Evolutionary conservation across 2,113 vertebrate species (phyloP), one percentile per base, ranked within the genome.

Genomic region (Hoplias malabaricus): DNA sequence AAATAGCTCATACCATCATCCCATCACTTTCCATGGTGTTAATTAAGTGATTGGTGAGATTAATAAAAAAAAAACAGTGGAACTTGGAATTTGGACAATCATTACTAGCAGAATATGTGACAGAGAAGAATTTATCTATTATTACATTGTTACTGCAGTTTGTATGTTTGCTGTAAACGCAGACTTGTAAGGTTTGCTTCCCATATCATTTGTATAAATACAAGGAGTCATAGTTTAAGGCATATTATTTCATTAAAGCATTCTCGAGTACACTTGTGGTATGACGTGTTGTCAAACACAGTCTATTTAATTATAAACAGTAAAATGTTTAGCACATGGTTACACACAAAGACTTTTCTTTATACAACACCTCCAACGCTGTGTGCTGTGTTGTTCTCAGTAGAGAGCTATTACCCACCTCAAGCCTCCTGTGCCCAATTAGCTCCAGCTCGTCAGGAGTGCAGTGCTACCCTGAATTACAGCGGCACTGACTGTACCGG

Each of bases 241-340:
- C 42, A 56, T 9, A 21, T 25, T 29, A 43, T 56, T 42, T 36
- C 12, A 46, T 80, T 69, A 56, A n/a, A 43, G 33, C 65, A 54
- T 75, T 43, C 72, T 69, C 40, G 14, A 75, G 72, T 70, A 69
- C 62, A 69, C 66, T 57, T 79, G 59, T 69, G 72, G 63, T 48
- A 40, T 77, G 27, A 23, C 34, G 27, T 84, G 83, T 84, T 84
- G 80, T 79, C 80, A 82, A 82, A 84, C 83, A 84, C 66, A 53
- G 56, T 76, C 61, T 54, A 77, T 84, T 81, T 79, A 80, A 84
- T 82, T 84, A 79, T 77, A 82, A 84, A 84, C 83, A 84, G 46
- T 73, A 62, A 34, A 77, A 62, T 79, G 66, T 78, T 84, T 84
- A 79, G 80, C 83, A 82, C 83, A 79, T 79, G 65, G 56, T 36